Conservation (phyloP, 2,113 vertebrate species). For the Pituophis catenifer region DNA sequence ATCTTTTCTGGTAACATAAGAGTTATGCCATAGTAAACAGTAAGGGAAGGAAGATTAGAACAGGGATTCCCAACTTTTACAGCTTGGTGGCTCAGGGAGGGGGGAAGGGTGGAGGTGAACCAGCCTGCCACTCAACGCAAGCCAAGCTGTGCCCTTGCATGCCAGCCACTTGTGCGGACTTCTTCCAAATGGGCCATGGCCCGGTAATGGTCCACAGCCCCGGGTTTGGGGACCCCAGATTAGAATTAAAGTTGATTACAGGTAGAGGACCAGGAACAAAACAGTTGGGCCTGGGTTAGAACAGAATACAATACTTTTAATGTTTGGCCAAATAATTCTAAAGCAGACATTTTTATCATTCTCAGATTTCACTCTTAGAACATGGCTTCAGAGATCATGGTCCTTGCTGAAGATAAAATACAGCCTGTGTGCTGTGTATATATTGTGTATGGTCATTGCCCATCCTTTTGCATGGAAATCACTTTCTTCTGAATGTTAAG, state of each 20-base stretch:
- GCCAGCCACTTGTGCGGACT: background rate
- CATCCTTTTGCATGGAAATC: background rate
- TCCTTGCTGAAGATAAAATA: background rate
- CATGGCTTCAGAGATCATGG: background rate
- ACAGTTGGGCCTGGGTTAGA: background rate
- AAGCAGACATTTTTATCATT: background rate
- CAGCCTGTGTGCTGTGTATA: background rate
- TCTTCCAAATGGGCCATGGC: background rate
- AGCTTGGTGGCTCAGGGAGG: background rate
- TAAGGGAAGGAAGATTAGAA: background rate
- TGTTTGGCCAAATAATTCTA: background rate
- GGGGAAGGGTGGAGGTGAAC: background rate
- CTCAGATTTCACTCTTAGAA: background rate
- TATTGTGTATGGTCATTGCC: background rate
- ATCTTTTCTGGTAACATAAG: background rate
- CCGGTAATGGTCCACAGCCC: no score
- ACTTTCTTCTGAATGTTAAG: background rate
- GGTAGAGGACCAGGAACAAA: no score
- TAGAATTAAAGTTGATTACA: background rate
- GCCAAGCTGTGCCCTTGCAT: background rate
- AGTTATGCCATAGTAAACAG: background rate
- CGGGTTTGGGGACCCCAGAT: background rate
- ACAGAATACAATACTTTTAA: background rate
- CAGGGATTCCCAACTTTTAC: background rate
- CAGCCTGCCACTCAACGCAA: background rate